Percentiles rank a stretch among this genome's conserved stretches.
Conservation (phyloP, 2,888 invertebrate genomes). For the Drosophila mimetica region DNA sequence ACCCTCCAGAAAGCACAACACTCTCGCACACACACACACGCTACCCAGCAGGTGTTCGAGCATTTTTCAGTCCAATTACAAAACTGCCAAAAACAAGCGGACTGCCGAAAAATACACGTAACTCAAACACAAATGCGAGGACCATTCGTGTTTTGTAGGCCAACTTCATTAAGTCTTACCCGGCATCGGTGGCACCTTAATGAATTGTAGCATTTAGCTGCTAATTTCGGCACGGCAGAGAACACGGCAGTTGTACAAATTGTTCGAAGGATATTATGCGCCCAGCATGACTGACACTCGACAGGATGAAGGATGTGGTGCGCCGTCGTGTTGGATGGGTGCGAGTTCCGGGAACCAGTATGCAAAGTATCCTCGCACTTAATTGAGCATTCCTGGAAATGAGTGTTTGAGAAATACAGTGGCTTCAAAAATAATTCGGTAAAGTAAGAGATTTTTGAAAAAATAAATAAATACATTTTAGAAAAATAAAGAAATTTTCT, state of each 20-base stretch:
- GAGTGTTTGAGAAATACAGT: not conserved
- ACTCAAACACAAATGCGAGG: conserved; percentile 24
- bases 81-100: conserved; percentile 66
- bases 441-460: not conserved
- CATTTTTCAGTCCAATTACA: conserved; percentile 69
- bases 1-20: conserved; percentile 11
- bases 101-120: conserved; percentile 33
- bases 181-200: conserved; percentile 50
- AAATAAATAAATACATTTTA: no score
- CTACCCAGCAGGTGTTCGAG: conserved; percentile 67
- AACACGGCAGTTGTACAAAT: conserved; percentile 39
- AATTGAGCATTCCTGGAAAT: conserved; percentile 1
- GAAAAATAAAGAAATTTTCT: no score
- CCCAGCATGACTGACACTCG: conserved; percentile 45
- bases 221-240: conserved; percentile 34
- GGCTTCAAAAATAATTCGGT: no score
- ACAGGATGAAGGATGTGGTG: conserved; percentile 37
- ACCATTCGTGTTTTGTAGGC: conserved; percentile 68
- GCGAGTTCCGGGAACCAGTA: conserved; percentile 38
- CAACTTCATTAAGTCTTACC: conserved; percentile 67
- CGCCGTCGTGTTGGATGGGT: conserved; percentile 5
- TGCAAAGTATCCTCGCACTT: not conserved
- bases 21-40: conserved; percentile 16
- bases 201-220: conserved; percentile 65
- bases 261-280: conserved; percentile 34